A percentile compares a stretch with the other conserved stretches of the same genome.
These are phyloP conservation scores for Propithecus coquereli DNA, from an alignment of 2,113 vertebrate species.

Conservation along the genomic window DNA sequence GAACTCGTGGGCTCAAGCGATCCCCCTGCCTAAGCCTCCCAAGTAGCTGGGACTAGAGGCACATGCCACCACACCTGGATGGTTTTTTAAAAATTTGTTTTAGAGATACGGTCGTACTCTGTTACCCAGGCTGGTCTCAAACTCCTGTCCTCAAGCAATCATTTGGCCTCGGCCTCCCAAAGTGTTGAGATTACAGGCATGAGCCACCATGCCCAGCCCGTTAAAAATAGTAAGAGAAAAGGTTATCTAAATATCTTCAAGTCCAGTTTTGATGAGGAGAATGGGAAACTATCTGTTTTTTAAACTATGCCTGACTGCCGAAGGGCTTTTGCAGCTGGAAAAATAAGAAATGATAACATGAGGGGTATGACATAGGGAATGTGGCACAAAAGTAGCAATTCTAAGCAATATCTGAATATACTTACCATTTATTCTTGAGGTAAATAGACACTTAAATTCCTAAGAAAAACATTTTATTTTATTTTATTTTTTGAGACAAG, in stretches of 20 bases:
- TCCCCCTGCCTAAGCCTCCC: not conserved
- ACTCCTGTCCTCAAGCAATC: too few relatives aligned
- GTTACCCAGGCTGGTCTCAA: too few relatives aligned
- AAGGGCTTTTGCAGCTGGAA: not conserved
- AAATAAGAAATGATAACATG: not conserved
- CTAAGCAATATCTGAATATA: not conserved
- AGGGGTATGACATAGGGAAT: not conserved
- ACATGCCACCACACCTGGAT: too few relatives aligned
- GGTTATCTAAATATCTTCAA: not conserved
- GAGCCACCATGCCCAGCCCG: not conserved
- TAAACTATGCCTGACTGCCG: not conserved
- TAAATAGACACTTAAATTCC: not conserved
- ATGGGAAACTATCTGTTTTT: not conserved
- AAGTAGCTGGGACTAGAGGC: too few relatives aligned
- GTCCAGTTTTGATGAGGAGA: not conserved
- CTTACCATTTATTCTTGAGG: conserved; percentile 9
- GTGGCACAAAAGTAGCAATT: conserved; percentile 26
- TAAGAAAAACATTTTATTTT: too few relatives aligned
- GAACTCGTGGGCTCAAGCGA: not conserved
- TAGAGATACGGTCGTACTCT: too few relatives aligned
- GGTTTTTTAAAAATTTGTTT: too few relatives aligned
- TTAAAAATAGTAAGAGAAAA: not conserved
- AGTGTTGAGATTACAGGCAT: too few relatives aligned
- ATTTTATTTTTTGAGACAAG: too few relatives aligned
- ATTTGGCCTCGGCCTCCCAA: too few relatives aligned